Percentiles rank a stretch among this genome's conserved stretches.
Evolutionary conservation across 2,113 vertebrate genomes (phyloP).

Genomic region (Oreamnos americanus): DNA sequence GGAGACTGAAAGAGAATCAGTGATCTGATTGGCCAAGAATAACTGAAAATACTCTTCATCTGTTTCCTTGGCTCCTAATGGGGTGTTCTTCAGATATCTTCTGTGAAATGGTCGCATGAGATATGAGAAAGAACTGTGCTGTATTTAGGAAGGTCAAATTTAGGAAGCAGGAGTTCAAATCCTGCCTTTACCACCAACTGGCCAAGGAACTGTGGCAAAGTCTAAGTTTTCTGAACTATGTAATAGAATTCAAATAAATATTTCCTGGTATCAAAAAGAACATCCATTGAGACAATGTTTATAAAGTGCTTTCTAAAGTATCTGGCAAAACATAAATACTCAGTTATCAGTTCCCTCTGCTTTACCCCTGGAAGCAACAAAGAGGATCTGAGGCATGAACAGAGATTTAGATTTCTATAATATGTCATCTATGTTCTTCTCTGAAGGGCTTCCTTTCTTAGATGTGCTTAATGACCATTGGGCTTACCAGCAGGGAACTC

Average conservation of each 20-base stretch:
- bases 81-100: background rate
- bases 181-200: background rate
- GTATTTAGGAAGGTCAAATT: background rate
- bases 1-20: background rate
- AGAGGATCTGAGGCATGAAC: background rate
- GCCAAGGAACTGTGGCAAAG: background rate
- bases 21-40: background rate
- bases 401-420: background rate
- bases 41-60: background rate
- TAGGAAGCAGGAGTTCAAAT: background rate
- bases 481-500: background rate
- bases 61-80: background rate
- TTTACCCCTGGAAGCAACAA: background rate
- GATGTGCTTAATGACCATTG: background rate
- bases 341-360: background rate
- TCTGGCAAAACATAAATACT: background rate
- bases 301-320: background rate
- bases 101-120: background rate
- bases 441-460: background rate
- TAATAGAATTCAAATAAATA: background rate
- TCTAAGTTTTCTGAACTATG: background rate
- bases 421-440: background rate
- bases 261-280: background rate
- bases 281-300: background rate
- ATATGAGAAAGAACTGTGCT: background rate